phyloP scores from a whole-genome alignment of 1,140 invertebrate genomes.

The Schlechtendalia chinensis region DNA sequence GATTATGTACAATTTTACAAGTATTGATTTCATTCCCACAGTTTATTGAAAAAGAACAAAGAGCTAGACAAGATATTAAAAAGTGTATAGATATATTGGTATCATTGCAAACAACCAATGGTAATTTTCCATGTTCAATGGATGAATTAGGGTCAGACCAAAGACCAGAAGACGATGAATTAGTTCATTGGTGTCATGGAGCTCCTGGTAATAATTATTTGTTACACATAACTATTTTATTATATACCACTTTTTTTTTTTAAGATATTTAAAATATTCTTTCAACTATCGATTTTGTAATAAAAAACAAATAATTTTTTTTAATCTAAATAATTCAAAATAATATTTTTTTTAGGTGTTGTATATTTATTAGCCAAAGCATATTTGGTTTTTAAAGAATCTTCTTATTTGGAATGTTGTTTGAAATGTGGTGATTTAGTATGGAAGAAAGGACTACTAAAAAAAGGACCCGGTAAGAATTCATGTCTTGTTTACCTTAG shows the following conservation, averaged over 20 bases:
- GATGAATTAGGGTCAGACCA: conserved; percentile 64
- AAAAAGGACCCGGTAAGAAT: conserved; percentile 68
- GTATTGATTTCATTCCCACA: conserved; percentile 66
- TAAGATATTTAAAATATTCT: neutral
- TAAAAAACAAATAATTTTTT: no score
- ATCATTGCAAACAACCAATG: conserved; percentile 65
- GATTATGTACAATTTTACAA: conserved; percentile 67
- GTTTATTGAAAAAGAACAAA: conserved; percentile 61
- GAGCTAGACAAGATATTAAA: conserved; percentile 61
- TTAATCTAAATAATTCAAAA: no score
- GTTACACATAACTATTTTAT: neutral
- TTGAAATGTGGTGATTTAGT: conserved; percentile 70
- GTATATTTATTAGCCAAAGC: conserved; percentile 80
- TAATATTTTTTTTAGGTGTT: conserved; percentile 60
- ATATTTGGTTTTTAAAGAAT: conserved; percentile 71
- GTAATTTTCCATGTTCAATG: conserved; percentile 76
- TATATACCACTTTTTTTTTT: neutral
- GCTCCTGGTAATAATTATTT: conserved; percentile 62
- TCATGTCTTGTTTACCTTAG: no score
- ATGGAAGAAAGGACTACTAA: conserved; percentile 76
- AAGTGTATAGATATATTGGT: conserved; percentile 64
- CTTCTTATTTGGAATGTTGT: conserved; percentile 71
- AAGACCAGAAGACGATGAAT: conserved; percentile 58
- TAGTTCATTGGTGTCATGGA: conserved; percentile 89
- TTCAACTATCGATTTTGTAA: no score